Conservation (phyloP, 2,113 vertebrate species). For the Brachyistius frenatus region DNA sequence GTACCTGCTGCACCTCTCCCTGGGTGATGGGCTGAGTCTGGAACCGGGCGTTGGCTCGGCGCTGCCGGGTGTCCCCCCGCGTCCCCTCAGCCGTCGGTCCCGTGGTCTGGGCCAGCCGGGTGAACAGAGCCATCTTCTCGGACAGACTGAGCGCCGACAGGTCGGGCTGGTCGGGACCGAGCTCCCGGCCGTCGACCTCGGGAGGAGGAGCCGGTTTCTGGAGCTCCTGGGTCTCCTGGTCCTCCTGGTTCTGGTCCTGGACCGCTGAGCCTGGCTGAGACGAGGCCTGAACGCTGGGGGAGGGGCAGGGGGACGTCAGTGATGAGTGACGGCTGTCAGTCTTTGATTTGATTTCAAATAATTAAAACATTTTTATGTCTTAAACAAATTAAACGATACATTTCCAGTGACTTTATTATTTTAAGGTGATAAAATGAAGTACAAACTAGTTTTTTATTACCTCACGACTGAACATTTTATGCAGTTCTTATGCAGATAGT, state of each 20-base stretch:
- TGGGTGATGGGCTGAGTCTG: conserved; percentile 98
- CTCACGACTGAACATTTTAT: too few relatives aligned
- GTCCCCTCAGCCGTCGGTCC: conserved; percentile 81
- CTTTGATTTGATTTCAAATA: not conserved
- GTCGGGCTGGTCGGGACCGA: conserved; percentile 87
- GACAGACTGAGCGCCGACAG: conserved; percentile 90
- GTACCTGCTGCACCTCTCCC: conserved; percentile 94
- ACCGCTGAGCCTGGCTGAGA: conserved; percentile 53
- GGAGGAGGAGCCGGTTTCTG: conserved; percentile 32
- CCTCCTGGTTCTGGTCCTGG: conserved; percentile 71
- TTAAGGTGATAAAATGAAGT: too few relatives aligned
- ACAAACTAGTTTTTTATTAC: too few relatives aligned
- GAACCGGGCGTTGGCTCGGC: conserved; percentile 91
- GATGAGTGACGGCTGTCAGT: not conserved
- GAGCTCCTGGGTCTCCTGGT: conserved; percentile 43
- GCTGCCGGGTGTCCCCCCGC: conserved; percentile 85
- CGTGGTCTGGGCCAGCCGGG: conserved; percentile 89
- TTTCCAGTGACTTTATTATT: too few relatives aligned
- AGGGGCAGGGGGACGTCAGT: not conserved
- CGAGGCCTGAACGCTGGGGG: conserved; percentile 72
- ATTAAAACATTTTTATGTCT: too few relatives aligned
- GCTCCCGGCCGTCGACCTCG: conserved; percentile 32
- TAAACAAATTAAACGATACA: too few relatives aligned
- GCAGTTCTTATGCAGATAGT: conserved; percentile 38
- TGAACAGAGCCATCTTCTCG: conserved; percentile 99